Base-by-base conservation (phyloP, 2,888 invertebrate genomes). In the Oeneis ivallda region DNA sequence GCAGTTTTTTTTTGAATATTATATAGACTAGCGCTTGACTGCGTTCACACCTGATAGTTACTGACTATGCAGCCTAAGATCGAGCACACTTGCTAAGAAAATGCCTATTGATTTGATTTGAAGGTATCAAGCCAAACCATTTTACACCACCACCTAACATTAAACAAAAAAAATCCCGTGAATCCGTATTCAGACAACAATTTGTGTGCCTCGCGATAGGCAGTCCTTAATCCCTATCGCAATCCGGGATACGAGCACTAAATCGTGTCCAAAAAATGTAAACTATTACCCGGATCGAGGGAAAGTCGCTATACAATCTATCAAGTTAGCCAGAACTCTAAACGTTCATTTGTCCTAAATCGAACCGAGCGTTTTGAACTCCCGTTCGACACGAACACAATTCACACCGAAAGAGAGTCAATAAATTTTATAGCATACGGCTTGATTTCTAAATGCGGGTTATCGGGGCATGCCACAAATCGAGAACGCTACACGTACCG, bases 371-470 rank as follows among this genome's bases (percentile, higher is more conserved):
- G 78, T 81, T 82, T 81, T 76, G 79, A 80, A 83, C 83, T 84
- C 80, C 80, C 83, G 74, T 74, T 78, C 74, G 79, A 75, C 75
- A 71, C 74, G 73, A 72, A 73, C 77, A 82, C 81, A 81, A 81
- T 84, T 85, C 82, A 75, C 81, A 81, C 77, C 75, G 76, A 86
- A 88, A 83, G 85, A 84, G 86, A 85, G 86, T 86, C 85, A 81
- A 88, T 89, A 89, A 89, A 90, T 90, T 89, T 84, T 77, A 79
- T 78, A 86, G 84, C 83, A 85, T 83, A 78, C 83, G 85, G 89
- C 83, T 87, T 89, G 87, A 87, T 91, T 89, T 88, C 89, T 85
- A 85, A 91, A 90, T 90, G 89, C 87, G 86, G 91, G 91, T 91
- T 91, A 92, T 92, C 91, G 87, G 90, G 85, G 85, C 84, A 87